These are phyloP conservation scores for Eidolon dupreanum DNA, from an alignment of 2,797 vertebrate species.

Conservation along the genomic window DNA sequence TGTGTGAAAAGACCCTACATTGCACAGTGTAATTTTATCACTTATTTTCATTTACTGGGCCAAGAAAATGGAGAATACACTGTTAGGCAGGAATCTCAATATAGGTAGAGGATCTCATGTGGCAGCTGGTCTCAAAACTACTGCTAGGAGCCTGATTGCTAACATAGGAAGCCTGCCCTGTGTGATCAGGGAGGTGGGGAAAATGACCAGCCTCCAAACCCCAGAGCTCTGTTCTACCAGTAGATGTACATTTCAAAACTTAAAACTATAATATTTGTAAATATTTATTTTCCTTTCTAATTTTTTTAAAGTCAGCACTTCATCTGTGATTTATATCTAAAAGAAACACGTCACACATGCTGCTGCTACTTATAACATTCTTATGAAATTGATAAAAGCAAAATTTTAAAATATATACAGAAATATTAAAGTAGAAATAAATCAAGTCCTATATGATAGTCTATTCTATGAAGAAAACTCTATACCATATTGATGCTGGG, in stretches of 20 bases:
- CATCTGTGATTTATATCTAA: background rate
- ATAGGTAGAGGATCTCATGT: background rate
- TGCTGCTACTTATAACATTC: background rate
- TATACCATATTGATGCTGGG: too few relatives aligned
- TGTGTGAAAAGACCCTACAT: background rate
- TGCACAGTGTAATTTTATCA: too few relatives aligned
- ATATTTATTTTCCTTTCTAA: background rate
- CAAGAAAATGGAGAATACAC: background rate
- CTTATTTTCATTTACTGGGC: background rate
- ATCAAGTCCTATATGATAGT: background rate
- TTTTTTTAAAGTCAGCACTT: background rate
- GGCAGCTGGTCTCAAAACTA: background rate
- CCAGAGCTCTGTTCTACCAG: background rate
- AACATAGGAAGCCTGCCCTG: fast-evolving
- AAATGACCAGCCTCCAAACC: background rate
- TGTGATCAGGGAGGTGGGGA: too few relatives aligned
- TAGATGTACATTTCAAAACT: background rate
- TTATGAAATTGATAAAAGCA: background rate
- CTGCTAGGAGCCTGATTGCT: too few relatives aligned
- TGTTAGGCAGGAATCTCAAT: background rate
- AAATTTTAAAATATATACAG: background rate
- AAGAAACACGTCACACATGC: background rate
- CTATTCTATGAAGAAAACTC: background rate
- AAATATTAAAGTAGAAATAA: background rate
- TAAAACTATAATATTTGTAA: background rate